These are phyloP conservation scores for Crenichthys baileyi DNA, from an alignment of 2,797 vertebrate species.

Conservation along the genomic window DNA sequence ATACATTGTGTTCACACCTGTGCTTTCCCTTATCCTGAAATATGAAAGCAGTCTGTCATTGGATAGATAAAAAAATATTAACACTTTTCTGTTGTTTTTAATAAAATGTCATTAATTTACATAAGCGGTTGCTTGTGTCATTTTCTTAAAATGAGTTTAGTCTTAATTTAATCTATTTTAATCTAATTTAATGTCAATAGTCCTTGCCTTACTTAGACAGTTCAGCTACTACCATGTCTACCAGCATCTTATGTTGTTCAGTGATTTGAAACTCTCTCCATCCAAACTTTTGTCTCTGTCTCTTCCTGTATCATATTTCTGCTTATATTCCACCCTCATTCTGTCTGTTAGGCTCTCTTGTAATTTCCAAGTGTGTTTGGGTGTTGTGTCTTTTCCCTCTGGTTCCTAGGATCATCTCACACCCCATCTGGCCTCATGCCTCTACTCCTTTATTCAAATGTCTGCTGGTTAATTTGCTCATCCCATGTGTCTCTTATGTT, in stretches of 20 bases:
- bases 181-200: background rate
- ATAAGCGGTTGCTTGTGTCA: background rate
- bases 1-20: background rate
- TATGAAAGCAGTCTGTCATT: background rate
- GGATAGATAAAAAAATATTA: background rate
- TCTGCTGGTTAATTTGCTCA: conserved; percentile 49
- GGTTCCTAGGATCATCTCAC: conserved; percentile 57
- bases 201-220: background rate
- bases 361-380: conserved; percentile 24
- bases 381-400: conserved; percentile 35
- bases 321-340: background rate
- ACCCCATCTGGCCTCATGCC: conserved; percentile 66
- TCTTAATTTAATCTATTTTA: background rate
- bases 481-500: conserved; percentile 25
- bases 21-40: background rate
- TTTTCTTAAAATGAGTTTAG: background rate
- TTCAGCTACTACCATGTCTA: background rate
- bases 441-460: conserved; percentile 54
- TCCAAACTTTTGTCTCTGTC: background rate
- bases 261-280: background rate
- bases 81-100: background rate
- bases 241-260: background rate
- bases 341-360: conserved; percentile 6
- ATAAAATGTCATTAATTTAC: background rate
- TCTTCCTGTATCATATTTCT: conserved; percentile 1